A percentile compares a stretch with the other conserved stretches of the same genome.
phyloP scores from a whole-genome alignment of 2,113 vertebrate genomes.

The Colius striatus region DNA sequence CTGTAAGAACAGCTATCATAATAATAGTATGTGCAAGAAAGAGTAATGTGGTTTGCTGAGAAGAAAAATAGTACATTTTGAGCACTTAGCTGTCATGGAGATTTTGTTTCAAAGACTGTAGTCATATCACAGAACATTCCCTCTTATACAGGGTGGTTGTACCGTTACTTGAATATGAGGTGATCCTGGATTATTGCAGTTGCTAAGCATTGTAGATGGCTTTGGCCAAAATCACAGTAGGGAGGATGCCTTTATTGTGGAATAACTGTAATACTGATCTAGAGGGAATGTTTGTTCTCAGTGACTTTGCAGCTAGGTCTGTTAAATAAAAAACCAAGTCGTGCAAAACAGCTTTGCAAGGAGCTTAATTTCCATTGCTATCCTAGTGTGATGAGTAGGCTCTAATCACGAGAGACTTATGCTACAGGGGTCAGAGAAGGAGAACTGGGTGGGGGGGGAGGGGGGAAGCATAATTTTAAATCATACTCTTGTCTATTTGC shows the following conservation, averaged over 20 bases:
- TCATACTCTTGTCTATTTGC: neutral
- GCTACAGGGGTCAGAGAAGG: neutral
- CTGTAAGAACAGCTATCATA: constrained; percentile 76
- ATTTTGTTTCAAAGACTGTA: neutral
- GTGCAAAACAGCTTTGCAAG: neutral
- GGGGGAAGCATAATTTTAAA: neutral
- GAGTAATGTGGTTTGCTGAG: constrained; percentile 70
- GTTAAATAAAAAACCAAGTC: neutral
- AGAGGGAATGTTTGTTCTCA: neutral
- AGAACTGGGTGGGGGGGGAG: neutral
- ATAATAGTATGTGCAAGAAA: constrained; percentile 77
- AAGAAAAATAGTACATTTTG: constrained; percentile 60
- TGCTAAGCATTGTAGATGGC: neutral
- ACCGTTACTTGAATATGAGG: neutral
- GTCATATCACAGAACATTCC: neutral
- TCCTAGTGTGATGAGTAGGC: neutral
- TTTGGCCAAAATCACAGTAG: neutral
- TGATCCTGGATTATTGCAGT: neutral
- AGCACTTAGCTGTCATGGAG: neutral
- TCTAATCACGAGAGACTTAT: neutral
- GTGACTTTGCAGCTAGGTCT: constrained; percentile 27
- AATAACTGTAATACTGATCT: neutral
- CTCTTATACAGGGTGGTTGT: neutral
- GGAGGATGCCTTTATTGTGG: neutral
- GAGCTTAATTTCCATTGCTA: neutral